Evolutionary conservation across 2,797 vertebrate species (phyloP).

Genomic region (Mareca penelope): DNA sequence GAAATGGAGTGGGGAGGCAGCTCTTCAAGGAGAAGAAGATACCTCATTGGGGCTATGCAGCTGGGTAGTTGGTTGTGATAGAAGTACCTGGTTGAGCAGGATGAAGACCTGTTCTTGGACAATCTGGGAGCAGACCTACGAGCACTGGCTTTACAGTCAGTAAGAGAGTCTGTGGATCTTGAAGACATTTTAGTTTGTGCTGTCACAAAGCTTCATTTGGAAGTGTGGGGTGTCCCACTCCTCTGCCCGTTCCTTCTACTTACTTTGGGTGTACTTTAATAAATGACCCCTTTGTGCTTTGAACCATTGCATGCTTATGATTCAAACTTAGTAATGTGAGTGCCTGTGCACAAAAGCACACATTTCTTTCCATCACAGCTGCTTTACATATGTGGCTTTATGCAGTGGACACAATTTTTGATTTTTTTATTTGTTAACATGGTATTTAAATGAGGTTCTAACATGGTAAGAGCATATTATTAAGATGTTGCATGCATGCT

Average conservation of each 20-base stretch:
- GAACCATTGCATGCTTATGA: neutral
- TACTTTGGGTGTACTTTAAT: neutral
- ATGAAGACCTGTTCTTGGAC: neutral
- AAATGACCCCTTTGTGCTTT: neutral
- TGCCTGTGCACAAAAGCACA: neutral
- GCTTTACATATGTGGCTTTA: neutral
- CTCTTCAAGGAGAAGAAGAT: neutral
- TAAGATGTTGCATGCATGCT: neutral
- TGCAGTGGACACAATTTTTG: neutral
- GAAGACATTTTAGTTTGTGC: neutral
- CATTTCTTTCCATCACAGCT: neutral
- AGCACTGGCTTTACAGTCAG: neutral
- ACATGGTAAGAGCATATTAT: neutral
- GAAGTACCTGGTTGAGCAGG: neutral
- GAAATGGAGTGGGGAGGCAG: neutral
- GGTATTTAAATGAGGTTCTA: neutral
- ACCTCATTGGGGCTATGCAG: rapidly evolving
- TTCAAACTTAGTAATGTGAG: neutral
- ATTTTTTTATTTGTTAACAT: neutral
- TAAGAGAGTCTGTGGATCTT: neutral
- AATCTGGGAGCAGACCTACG: neutral
- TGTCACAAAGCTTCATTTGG: neutral
- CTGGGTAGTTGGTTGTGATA: neutral
- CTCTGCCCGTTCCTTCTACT: neutral
- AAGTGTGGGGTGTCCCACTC: neutral